Base-by-base conservation (phyloP, 1,140 invertebrate genomes). In the Hylaeus anthracinus region DNA sequence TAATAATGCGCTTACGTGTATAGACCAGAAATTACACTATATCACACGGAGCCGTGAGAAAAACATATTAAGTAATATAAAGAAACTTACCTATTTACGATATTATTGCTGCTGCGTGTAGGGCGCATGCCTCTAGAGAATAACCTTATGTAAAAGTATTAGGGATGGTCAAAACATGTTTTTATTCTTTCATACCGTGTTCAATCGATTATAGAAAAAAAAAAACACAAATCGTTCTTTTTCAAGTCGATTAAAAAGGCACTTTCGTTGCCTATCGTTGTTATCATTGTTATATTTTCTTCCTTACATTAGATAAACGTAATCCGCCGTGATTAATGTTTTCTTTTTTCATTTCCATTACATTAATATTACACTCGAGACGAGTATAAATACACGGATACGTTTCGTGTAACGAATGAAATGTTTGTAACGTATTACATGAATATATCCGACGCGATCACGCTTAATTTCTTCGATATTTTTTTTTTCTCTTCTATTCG, bases 1-100 rank as follows among this genome's bases (percentile, higher is more conserved):
- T 91, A 92, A 92, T 90, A 90, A 91, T 91, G 89, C 91, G 91
- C 91, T 93, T 92, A 90, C 83, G 82, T 93, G 90, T 92, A 92
- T 92, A 92, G 89, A 91, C 80, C 82, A 90, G 84, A 90, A 85
- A 71, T 88, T 90, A 85, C 81, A 86, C 53, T 88, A 87, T 91
- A 89, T 89, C 85, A 88, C 87, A 89, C 83, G 84, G 84, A 88
- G 81, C 84, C 85, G 88, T 88, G 86, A 64, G 81, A 76, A 83
- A 87, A 86, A 86, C 81, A 82, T 85, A 85, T 86, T 85, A 88
- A 81, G 66, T 85, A 87, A 88, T 81, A 89, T 88, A 89, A 86
- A 90, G 87, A 78, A 84, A 90, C 75, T 86, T 88, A 90, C 80
- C 88, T 87, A 89, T 90, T 90, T 90, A 91, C 88, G 87, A 86